phyloP scores from a whole-genome alignment of 2,113 vertebrate genomes.

The Pelvicachromis taeniatus region DNA sequence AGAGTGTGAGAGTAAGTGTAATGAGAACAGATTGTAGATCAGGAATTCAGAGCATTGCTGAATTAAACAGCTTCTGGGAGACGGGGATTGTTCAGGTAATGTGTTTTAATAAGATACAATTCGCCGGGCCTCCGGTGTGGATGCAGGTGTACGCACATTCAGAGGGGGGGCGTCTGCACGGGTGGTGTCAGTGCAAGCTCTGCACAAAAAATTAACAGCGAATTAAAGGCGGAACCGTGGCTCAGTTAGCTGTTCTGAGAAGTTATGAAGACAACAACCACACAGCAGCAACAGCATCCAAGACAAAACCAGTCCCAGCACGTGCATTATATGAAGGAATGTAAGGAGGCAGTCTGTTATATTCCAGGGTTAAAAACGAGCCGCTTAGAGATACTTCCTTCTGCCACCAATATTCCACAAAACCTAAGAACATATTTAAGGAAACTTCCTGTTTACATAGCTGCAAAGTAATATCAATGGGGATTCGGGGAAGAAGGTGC shows the following conservation, averaged over 20 bases:
- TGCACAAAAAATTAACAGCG: neutral
- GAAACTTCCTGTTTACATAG: neutral
- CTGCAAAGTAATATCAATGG: neutral
- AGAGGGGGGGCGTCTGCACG: neutral
- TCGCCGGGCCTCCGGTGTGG: neutral
- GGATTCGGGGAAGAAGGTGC: neutral
- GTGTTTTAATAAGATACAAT: constrained; percentile 56
- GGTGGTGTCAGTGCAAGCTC: neutral
- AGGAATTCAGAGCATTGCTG: constrained; percentile 47
- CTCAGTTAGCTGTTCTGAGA: neutral
- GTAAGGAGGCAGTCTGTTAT: neutral
- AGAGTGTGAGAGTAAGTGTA: constrained; percentile 39
- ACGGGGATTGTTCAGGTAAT: constrained; percentile 55
- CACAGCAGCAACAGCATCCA: neutral
- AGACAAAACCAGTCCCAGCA: neutral
- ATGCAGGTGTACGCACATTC: neutral
- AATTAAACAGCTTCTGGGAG: constrained; percentile 51
- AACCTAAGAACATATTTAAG: neutral
- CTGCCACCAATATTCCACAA: neutral
- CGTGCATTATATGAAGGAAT: neutral
- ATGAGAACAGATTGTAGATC: constrained; percentile 58
- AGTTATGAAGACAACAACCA: neutral
- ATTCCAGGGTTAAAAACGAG: neutral
- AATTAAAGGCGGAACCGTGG: neutral
- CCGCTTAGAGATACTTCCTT: neutral